phyloP scores from a whole-genome alignment of 2,797 vertebrate species.

The Xyrichtys novacula region DNA sequence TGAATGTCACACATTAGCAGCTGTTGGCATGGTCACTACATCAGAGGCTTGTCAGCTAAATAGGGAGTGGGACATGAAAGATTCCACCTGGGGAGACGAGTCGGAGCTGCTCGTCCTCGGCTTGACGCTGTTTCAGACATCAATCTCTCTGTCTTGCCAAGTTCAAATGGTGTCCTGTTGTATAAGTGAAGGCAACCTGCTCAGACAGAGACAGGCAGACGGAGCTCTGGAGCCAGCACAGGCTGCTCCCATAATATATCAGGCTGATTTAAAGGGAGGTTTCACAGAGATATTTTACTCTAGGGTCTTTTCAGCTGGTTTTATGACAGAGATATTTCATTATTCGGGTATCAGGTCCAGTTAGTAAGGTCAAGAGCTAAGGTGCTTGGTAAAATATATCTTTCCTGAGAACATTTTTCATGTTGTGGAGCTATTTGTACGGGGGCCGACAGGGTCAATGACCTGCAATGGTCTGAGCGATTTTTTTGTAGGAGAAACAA shows the following conservation, averaged over 20 bases:
- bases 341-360: background rate
- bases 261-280: conserved; percentile 12
- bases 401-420: background rate
- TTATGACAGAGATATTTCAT: background rate
- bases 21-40: conserved; percentile 43
- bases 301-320: background rate
- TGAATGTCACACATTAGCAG: conserved; percentile 55
- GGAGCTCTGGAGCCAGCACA: background rate
- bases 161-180: conserved; percentile 30
- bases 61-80: conserved; percentile 33
- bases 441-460: too few relatives aligned
- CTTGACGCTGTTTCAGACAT: conserved; percentile 2
- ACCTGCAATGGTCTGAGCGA: too few relatives aligned
- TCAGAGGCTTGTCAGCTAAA: conserved; percentile 53
- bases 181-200: background rate
- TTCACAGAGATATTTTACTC: conserved; percentile 1
- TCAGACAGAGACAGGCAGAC: background rate
- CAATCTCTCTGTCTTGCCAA: conserved; percentile 27
- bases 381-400: background rate
- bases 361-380: background rate
- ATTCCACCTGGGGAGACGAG: conserved; percentile 28
- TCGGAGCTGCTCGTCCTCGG: conserved; percentile 5
- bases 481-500: too few relatives aligned
- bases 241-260: background rate
- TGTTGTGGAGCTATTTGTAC: background rate